phyloP scores from a whole-genome alignment of 2,888 invertebrate species.

The Amblyteles armatorius region DNA sequence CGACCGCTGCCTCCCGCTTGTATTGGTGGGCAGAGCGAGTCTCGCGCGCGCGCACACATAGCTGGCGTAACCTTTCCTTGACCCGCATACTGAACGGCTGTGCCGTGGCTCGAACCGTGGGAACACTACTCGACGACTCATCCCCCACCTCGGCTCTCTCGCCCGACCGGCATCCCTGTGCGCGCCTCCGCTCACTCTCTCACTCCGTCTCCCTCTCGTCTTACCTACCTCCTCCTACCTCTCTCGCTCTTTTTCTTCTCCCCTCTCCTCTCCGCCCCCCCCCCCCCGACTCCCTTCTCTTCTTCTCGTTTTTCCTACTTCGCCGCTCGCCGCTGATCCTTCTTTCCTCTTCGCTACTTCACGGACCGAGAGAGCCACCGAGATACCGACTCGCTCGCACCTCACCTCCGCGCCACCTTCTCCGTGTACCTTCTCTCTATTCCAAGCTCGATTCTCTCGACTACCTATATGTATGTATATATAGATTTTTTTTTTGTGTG shows the following conservation, averaged over 20 bases:
- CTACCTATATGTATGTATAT: neutral
- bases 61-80: slow-evolving; percentile 87
- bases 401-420: slow-evolving; percentile 60
- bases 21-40: slow-evolving; percentile 70
- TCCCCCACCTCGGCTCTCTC: slow-evolving; percentile 76
- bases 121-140: slow-evolving; percentile 84
- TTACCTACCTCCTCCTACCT: slow-evolving; percentile 67
- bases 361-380: slow-evolving; percentile 30
- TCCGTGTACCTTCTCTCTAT: slow-evolving; percentile 54
- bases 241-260: slow-evolving; percentile 81
- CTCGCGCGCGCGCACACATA: slow-evolving; percentile 73
- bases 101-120: slow-evolving; percentile 88
- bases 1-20: slow-evolving; percentile 22
- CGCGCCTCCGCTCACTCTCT: slow-evolving; percentile 70
- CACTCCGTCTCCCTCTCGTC: slow-evolving; percentile 66
- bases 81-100: slow-evolving; percentile 88
- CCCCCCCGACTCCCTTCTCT: slow-evolving; percentile 61
- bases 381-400: slow-evolving; percentile 60
- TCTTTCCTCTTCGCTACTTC: slow-evolving; percentile 60
- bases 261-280: slow-evolving; percentile 26
- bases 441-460: slow-evolving; percentile 21
- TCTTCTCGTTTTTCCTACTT: slow-evolving; percentile 82
- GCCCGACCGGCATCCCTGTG: slow-evolving; percentile 58
- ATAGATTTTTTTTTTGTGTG: slow-evolving; percentile 6
- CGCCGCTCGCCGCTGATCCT: slow-evolving; percentile 45